phyloP scores from a whole-genome alignment of 37 sponge, comb jelly and placozoan genomes.

The Petrosia ficiformis region DNA sequence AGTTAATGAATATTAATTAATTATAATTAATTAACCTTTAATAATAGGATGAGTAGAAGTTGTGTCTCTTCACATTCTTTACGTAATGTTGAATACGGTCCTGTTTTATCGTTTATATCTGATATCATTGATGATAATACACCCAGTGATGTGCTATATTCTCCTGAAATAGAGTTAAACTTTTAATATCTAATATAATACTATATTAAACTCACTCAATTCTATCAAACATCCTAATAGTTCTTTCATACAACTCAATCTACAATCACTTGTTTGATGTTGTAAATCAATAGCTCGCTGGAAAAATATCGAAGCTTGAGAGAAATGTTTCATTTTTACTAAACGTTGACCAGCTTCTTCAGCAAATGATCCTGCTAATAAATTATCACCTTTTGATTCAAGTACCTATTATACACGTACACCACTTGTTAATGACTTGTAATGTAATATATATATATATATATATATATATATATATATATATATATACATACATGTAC shows the following conservation, averaged over 20 bases:
- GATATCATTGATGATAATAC: constrained; percentile 16
- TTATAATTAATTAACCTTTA: constrained; percentile 33
- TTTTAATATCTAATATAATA: neutral
- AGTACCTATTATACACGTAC: constrained; percentile 50
- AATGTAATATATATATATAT: neutral
- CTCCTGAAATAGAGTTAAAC: constrained; percentile 23
- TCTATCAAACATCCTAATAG: constrained; percentile 45
- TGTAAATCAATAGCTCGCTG: constrained; percentile 53
- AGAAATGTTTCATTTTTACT: constrained; percentile 33
- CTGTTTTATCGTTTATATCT: constrained; percentile 38
- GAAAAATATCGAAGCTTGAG: constrained; percentile 39
- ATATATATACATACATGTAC: constrained; percentile 52
- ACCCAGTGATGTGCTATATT: constrained; percentile 37
- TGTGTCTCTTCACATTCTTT: constrained; percentile 30
- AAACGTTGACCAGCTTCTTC: constrained; percentile 46
- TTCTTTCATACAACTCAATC: constrained; percentile 44
- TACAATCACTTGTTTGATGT: constrained; percentile 38
- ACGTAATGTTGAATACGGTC: constrained; percentile 17
- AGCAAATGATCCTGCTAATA: constrained; percentile 67
- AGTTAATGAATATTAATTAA: neutral
- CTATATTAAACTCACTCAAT: constrained; percentile 29
- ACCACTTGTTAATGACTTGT: no score
- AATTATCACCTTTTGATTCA: constrained; percentile 30
- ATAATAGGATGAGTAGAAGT: constrained; percentile 46
- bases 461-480: neutral